A percentile compares a stretch with the other conserved stretches of the same genome.
Conservation (phyloP, 2,888 invertebrate species). For the Nymphalis c-album region DNA sequence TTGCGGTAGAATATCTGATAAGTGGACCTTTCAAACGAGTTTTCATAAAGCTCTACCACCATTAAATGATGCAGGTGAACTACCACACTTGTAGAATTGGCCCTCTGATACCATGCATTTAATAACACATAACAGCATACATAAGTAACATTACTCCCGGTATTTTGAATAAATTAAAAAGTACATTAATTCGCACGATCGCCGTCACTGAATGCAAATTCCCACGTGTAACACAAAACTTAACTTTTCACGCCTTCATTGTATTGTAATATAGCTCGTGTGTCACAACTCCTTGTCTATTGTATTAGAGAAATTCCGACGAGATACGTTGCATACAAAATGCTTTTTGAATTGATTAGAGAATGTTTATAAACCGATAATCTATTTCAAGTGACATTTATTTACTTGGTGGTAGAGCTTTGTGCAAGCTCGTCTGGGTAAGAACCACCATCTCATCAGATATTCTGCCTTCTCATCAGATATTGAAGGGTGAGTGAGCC, state of each 20-base stretch:
- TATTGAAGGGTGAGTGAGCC: too few relatives aligned
- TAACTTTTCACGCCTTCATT: conserved; percentile 14
- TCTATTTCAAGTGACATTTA: too few relatives aligned
- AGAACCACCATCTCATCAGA: too few relatives aligned
- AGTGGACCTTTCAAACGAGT: too few relatives aligned
- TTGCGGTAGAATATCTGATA: too few relatives aligned
- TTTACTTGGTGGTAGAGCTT: too few relatives aligned
- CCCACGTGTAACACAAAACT: conserved; percentile 19
- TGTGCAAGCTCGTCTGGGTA: too few relatives aligned
- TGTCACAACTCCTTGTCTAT: conserved; percentile 7
- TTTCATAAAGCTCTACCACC: too few relatives aligned
- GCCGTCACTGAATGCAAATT: conserved; percentile 11
- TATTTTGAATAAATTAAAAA: conserved; percentile 3
- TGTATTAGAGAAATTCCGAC: conserved; percentile 7
- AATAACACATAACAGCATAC: not conserved
- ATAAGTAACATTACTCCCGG: not conserved
- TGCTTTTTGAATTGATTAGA: not conserved
- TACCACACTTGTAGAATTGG: too few relatives aligned
- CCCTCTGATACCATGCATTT: too few relatives aligned
- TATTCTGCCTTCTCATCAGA: too few relatives aligned
- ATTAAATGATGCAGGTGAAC: too few relatives aligned
- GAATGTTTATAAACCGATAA: not conserved
- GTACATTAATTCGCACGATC: conserved; percentile 3
- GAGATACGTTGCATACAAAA: not conserved
- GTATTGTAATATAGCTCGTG: conserved; percentile 14